phyloP scores from a whole-genome alignment of 35 echinoderm and acorn worm genomes.

The Heliocidaris erythrogramma region DNA sequence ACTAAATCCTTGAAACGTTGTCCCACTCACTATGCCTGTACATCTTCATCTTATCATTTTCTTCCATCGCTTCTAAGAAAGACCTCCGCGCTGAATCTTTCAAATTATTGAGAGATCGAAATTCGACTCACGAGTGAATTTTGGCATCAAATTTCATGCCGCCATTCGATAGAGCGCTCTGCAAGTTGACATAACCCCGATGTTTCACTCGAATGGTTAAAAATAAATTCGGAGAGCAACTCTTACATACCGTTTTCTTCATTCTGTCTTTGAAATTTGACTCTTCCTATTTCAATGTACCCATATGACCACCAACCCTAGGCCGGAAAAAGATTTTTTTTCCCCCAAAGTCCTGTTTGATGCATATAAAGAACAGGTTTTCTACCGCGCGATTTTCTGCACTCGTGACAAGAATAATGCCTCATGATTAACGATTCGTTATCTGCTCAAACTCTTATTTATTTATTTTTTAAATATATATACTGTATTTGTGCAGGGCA shows the following conservation, averaged over 20 bases:
- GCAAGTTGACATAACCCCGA: background rate
- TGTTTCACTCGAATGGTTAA: background rate
- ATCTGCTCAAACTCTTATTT: too few relatives aligned
- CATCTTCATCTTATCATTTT: background rate
- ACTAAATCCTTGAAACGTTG: too few relatives aligned
- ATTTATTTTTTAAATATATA: too few relatives aligned
- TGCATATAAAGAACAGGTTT: background rate
- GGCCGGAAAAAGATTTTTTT: background rate
- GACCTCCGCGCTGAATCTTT: background rate
- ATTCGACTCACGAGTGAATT: background rate
- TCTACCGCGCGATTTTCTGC: too few relatives aligned
- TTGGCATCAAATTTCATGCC: background rate
- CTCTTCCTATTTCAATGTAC: background rate
- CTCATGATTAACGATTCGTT: too few relatives aligned
- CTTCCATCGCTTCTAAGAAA: background rate
- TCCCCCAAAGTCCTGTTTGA: background rate
- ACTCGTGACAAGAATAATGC: too few relatives aligned
- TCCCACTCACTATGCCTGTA: background rate
- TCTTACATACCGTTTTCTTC: background rate
- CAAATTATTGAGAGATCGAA: constrained; percentile 3
- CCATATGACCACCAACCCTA: background rate
- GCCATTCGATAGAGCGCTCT: background rate
- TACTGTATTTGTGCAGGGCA: too few relatives aligned
- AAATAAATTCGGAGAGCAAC: background rate
- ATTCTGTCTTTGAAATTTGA: background rate